Conservation (phyloP, 1,140 invertebrate species). For the Zaprionus ghesquierei region DNA sequence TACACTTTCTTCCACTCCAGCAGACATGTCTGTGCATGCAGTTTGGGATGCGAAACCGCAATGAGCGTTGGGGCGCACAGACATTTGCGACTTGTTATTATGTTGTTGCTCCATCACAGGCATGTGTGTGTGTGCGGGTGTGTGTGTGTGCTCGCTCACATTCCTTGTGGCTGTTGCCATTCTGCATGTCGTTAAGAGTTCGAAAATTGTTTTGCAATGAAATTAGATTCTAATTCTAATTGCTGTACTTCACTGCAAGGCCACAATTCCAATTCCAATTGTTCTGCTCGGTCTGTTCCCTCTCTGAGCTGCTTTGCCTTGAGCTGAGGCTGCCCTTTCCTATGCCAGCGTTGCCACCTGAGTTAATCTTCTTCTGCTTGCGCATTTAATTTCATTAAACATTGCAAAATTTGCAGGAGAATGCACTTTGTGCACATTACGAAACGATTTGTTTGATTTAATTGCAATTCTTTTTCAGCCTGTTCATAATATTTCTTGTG, state of each 20-base stretch:
- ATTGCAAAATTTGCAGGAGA: slow-evolving; percentile 11
- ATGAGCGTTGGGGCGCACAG: slow-evolving; percentile 56
- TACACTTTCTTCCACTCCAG: background rate
- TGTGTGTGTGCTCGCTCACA: background rate
- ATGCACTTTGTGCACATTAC: slow-evolving; percentile 10
- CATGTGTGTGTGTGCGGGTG: background rate
- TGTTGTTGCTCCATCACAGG: slow-evolving; percentile 23
- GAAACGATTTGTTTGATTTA: slow-evolving; percentile 8
- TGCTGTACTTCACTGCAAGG: slow-evolving; percentile 33
- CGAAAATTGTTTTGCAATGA: slow-evolving; percentile 75
- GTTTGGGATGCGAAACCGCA: slow-evolving; percentile 31
- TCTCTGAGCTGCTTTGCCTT: background rate
- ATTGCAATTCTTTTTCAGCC: slow-evolving; percentile 13
- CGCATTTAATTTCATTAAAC: slow-evolving; percentile 27
- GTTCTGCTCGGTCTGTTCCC: background rate
- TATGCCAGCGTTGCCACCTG: background rate
- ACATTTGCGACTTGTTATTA: slow-evolving; percentile 61
- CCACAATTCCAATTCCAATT: slow-evolving; percentile 19
- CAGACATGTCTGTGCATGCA: background rate
- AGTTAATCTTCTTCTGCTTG: slow-evolving; percentile 1
- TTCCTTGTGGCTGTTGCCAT: slow-evolving; percentile 3
- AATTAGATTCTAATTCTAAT: slow-evolving; percentile 73
- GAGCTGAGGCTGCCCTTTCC: background rate
- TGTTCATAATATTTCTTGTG: background rate
- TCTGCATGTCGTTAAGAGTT: slow-evolving; percentile 52